Base-by-base conservation (phyloP, 2,113 vertebrate species). In the Hemicordylus capensis region DNA sequence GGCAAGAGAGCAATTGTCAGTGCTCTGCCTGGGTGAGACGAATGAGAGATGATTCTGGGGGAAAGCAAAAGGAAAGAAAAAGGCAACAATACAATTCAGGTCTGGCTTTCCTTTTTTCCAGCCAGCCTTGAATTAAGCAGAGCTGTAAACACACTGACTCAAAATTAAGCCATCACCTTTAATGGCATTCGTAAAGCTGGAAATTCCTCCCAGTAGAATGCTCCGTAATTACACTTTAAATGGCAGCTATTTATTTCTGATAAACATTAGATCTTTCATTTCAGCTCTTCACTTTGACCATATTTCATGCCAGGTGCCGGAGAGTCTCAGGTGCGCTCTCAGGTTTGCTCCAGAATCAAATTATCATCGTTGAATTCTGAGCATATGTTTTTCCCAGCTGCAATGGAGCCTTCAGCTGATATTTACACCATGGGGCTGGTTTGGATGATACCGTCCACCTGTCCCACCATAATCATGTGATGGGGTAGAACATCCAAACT, bases 231-330 rank as follows among this genome's bases (percentile, higher is more conserved):
- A 67, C 85, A 92, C 91, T 84, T 86, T 91, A 91, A 94, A 93
- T 91, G 93, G 90, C 61, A 85, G 8, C 26, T 75, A 81, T 92
- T 84, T 76, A 85, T 85, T 76, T 26, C 84, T 79, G 34, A 80
- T 37, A 74, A 87, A 87, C 76, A 80, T 92, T 91, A 90, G 89
- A 87, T 76, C 84, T 0, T 0, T 83, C 67, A 78, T 90, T 66
- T 70, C 0, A n/a, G 3, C 91, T 89, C 86, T 86, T 91, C 90
- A 77, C 81, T 85, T 70, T 79, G 85, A 20, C 26, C 54, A 84
- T 93, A 92, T 85, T 92, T 95, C 84, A 87, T 92, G 64, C 12
- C 17, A 90, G 88, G 91, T 90, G 90, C 92, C 94, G 88, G 84
- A 77, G 82, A 84, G 93, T 93, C 94, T 92, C 87, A 0, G 4